Evolutionary conservation across 1,140 invertebrate species (phyloP).

Genomic region (Helicoverpa armigera): DNA sequence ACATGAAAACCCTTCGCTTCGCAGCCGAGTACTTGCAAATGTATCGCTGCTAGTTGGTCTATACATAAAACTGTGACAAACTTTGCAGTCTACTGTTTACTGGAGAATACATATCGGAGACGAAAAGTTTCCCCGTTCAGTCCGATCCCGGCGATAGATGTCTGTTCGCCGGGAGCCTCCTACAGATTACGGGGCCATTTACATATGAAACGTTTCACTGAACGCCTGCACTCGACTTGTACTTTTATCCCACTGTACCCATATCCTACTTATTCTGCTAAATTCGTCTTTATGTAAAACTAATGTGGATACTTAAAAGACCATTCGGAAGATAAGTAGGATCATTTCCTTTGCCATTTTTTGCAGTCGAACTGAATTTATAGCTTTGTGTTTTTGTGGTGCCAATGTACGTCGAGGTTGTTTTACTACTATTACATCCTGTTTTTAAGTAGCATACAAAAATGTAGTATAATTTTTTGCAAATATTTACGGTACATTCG

Average conservation of each 20-base stretch:
- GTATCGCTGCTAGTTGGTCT: constrained; percentile 31
- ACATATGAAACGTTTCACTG: constrained; percentile 84
- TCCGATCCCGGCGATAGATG: constrained; percentile 76
- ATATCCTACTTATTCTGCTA: constrained; percentile 68
- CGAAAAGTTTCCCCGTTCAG: constrained; percentile 70
- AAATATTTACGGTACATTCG: not conserved
- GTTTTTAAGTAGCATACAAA: constrained; percentile 2
- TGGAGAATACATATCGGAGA: constrained; percentile 64
- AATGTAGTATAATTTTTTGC: not conserved
- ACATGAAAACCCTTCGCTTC: constrained; percentile 35
- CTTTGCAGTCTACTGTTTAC: constrained; percentile 57
- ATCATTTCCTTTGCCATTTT: constrained; percentile 51
- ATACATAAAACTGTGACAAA: constrained; percentile 50
- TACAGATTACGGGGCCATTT: constrained; percentile 81
- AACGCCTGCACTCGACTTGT: constrained; percentile 73
- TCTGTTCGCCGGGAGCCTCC: constrained; percentile 69
- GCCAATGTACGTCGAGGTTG: not conserved
- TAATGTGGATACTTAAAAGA: constrained; percentile 57
- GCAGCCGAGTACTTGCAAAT: constrained; percentile 27
- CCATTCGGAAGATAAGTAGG: constrained; percentile 52
- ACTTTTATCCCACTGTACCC: constrained; percentile 70
- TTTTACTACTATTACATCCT: constrained; percentile 14
- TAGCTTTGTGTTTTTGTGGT: constrained; percentile 20
- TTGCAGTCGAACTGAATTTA: constrained; percentile 47
- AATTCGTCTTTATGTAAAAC: constrained; percentile 64